phyloP scores from a whole-genome alignment of 2,888 invertebrate genomes.

The Homarus gammarus region DNA sequence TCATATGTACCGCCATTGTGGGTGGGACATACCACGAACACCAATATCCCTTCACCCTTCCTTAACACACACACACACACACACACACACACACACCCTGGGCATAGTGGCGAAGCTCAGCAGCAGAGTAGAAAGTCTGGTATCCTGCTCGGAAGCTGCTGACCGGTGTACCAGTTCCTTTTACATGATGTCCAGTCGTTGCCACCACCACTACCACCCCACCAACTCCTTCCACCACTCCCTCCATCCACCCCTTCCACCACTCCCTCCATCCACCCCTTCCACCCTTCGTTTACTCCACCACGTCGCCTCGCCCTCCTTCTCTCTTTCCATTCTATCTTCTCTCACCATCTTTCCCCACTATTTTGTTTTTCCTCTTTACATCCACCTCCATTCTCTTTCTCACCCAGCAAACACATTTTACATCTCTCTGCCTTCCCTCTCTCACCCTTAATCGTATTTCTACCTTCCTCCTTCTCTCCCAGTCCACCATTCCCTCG shows the following conservation, averaged over 20 bases:
- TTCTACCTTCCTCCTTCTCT: neutral
- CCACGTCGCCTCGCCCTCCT: neutral
- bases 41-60: too few species aligned
- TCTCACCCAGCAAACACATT: too few species aligned
- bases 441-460: neutral
- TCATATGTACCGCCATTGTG: too few species aligned
- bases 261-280: neutral
- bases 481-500: slow-evolving; percentile 7
- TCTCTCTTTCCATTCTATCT: neutral
- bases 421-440: neutral
- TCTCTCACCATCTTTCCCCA: neutral
- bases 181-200: too few species aligned
- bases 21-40: too few species aligned
- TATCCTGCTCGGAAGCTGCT: neutral
- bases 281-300: neutral
- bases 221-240: too few species aligned
- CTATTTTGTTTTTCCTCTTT: neutral
- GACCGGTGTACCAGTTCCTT: neutral
- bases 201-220: too few species aligned
- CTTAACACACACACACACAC: too few species aligned
- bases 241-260: neutral
- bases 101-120: neutral
- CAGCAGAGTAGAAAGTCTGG: neutral
- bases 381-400: neutral
- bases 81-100: too few species aligned